Percentiles rank a stretch among this genome's conserved stretches.
phyloP scores from a whole-genome alignment of 2,113 vertebrate species.

The Orthonyx spaldingii region DNA sequence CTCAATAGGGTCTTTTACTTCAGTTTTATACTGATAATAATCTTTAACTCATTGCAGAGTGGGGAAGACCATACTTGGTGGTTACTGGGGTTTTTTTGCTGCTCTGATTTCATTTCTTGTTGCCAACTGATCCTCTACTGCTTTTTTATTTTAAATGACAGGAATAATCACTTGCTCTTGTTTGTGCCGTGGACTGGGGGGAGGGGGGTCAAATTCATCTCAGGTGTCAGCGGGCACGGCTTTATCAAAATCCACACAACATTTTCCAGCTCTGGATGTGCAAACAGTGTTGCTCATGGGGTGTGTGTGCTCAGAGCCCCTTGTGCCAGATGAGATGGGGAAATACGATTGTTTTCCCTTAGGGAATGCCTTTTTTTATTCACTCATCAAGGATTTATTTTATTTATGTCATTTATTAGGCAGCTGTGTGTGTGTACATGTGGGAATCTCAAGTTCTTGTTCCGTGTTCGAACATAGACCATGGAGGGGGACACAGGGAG shows the following conservation, averaged over 20 bases:
- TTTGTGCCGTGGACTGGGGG: rapidly evolving
- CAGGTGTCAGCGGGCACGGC: rapidly evolving
- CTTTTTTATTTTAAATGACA: background rate
- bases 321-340: background rate
- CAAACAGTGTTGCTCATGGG: rapidly evolving
- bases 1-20: background rate
- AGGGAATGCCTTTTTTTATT: background rate
- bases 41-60: background rate
- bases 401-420: background rate
- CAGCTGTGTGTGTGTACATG: rapidly evolving
- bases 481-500: rapidly evolving
- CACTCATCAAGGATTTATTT: background rate
- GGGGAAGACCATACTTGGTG: background rate
- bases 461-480: background rate
- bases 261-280: background rate
- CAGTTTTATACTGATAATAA: background rate
- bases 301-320: background rate
- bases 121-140: background rate
- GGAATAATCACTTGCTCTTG: background rate
- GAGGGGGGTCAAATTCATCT: background rate
- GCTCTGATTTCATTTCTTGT: background rate
- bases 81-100: background rate
- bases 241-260: background rate
- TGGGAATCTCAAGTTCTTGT: rapidly evolving
- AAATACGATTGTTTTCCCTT: background rate